Evolutionary conservation across 2,797 vertebrate genomes (phyloP).

Genomic region (Paedocypris micromegethes): DNA sequence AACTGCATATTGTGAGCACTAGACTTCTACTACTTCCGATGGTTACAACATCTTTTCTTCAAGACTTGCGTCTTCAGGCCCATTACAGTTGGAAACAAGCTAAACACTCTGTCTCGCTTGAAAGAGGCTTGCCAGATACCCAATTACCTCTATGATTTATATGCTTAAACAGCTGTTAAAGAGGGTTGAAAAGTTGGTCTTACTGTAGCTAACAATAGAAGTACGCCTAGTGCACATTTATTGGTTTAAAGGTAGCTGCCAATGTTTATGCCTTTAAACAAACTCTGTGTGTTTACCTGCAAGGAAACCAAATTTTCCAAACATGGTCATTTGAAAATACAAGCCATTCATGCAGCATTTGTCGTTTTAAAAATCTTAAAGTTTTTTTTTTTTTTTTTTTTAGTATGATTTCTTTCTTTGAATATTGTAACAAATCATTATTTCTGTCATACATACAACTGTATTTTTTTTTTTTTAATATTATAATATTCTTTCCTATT

Average conservation of each 20-base stretch:
- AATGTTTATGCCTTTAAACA: slow-evolving; percentile 30
- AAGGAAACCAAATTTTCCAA: slow-evolving; percentile 39
- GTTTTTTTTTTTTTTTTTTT: too few relatives aligned
- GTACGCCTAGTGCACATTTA: slow-evolving; percentile 52
- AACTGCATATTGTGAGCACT: background rate
- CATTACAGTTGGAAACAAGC: slow-evolving; percentile 23
- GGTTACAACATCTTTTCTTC: background rate
- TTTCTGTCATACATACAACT: too few relatives aligned
- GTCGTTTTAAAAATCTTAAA: too few relatives aligned
- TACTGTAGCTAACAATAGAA: slow-evolving; percentile 30
- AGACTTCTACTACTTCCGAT: background rate
- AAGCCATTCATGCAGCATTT: too few relatives aligned
- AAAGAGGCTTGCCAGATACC: slow-evolving; percentile 46
- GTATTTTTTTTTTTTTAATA: too few relatives aligned
- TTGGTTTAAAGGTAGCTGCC: slow-evolving; percentile 38
- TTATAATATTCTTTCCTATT: too few relatives aligned
- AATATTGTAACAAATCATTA: too few relatives aligned
- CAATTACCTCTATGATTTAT: slow-evolving; percentile 51
- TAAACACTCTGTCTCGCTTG: slow-evolving; percentile 42
- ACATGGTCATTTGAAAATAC: slow-evolving; percentile 27
- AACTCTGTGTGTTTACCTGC: slow-evolving; percentile 31
- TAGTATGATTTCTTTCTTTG: too few relatives aligned
- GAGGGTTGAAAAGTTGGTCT: slow-evolving; percentile 38
- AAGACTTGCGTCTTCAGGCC: background rate
- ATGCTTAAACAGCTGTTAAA: slow-evolving; percentile 46